Conservation (phyloP, 2,797 vertebrate genomes). For the Sitta carolinensis region DNA sequence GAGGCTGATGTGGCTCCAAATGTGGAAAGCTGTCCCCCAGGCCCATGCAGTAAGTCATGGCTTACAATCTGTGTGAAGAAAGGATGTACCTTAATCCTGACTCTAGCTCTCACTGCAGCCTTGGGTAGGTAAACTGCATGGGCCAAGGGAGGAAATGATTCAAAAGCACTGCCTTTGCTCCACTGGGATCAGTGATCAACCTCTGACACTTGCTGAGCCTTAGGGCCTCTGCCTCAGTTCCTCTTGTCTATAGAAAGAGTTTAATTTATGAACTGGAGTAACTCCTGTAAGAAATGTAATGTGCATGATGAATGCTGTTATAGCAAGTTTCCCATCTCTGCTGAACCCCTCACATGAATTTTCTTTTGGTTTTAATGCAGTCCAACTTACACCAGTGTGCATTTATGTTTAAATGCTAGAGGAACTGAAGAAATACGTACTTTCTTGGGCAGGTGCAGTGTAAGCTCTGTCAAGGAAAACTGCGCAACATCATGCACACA, state of each 20-base stretch:
- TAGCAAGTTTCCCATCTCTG: not conserved
- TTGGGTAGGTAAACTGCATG: not conserved
- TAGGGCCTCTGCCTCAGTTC: not conserved
- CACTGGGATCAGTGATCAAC: accelerated
- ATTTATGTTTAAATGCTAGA: not conserved
- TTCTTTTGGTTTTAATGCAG: not conserved
- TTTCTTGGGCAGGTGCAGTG: not conserved
- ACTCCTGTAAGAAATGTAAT: not conserved
- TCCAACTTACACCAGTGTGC: not conserved
- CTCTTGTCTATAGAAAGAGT: not conserved
- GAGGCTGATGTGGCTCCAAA: not conserved
- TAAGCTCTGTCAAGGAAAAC: not conserved
- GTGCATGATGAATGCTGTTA: not conserved
- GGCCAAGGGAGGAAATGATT: not conserved
- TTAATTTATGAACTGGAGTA: not conserved
- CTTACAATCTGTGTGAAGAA: not conserved
- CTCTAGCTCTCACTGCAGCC: not conserved
- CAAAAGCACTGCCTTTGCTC: not conserved
- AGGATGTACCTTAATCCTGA: not conserved
- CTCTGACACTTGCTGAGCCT: not conserved
- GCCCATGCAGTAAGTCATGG: not conserved
- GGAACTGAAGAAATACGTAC: not conserved
- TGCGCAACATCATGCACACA: not conserved
- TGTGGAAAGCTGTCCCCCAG: not conserved
- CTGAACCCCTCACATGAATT: not conserved